A percentile compares a stretch with the other conserved stretches of the same genome.
Evolutionary conservation across 2,888 invertebrate genomes (phyloP).

Genomic region (Entomobrya proxima): DNA sequence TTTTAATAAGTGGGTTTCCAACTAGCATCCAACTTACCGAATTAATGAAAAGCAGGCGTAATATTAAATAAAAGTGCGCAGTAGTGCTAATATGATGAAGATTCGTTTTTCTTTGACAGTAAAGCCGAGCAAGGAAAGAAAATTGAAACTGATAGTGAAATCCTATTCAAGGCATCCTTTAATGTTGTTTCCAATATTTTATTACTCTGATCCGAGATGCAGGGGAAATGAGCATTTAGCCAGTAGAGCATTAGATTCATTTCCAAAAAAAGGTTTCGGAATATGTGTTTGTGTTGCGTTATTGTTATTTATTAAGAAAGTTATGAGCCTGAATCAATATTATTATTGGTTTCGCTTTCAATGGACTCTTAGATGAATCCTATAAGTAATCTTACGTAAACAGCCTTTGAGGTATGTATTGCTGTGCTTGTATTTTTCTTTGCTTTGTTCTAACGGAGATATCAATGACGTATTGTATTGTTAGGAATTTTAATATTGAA

Average conservation of each 20-base stretch:
- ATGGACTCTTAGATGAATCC: background rate
- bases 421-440: too few species aligned
- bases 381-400: background rate
- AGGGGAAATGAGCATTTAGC: too few species aligned
- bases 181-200: background rate
- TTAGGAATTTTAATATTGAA: too few species aligned
- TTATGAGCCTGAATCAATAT: background rate
- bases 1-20: background rate
- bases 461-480: too few species aligned
- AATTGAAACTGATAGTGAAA: background rate
- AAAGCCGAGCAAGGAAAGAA: background rate
- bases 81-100: background rate
- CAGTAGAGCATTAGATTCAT: constrained; percentile 21
- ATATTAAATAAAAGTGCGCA: too few species aligned
- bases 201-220: background rate
- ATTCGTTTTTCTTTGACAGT: too few species aligned
- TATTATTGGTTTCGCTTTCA: background rate
- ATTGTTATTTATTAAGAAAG: constrained; percentile 11
- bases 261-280: constrained; percentile 9
- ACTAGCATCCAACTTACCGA: background rate
- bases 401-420: too few species aligned
- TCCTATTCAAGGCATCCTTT: background rate
- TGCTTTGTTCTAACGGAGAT: too few species aligned
- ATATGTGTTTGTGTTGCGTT: background rate
- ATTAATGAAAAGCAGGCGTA: too few species aligned